phyloP scores from a whole-genome alignment of 2,888 invertebrate genomes.

The Eurois occulta region DNA sequence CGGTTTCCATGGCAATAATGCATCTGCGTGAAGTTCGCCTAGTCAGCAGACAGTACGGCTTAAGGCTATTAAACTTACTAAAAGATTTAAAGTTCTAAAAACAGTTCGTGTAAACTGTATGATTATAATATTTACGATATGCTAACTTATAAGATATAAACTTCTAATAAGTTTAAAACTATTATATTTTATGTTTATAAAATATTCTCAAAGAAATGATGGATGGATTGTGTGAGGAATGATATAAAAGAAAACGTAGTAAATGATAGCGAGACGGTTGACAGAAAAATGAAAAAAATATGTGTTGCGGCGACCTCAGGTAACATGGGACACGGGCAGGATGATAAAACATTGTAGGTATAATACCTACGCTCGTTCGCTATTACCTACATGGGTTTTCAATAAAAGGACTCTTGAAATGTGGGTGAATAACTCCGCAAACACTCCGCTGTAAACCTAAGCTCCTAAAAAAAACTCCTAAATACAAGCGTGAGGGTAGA shows the following conservation, averaged over 20 bases:
- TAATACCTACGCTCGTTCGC: background rate
- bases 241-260: background rate
- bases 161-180: background rate
- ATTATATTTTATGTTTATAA: background rate
- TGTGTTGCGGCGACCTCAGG: background rate
- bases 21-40: background rate
- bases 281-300: background rate
- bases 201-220: background rate
- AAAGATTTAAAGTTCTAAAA: background rate
- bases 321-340: background rate
- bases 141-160: background rate
- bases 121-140: background rate
- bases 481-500: background rate
- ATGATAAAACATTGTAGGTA: background rate
- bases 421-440: background rate
- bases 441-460: background rate
- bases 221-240: background rate
- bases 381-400: background rate
- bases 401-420: background rate
- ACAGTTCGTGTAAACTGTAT: background rate
- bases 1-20: constrained; percentile 22
- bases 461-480: background rate
- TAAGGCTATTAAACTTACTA: no score
- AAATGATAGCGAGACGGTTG: background rate
- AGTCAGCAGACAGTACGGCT: background rate